Conservation (phyloP, 2,888 invertebrate species). For the Carcina quercana region DNA sequence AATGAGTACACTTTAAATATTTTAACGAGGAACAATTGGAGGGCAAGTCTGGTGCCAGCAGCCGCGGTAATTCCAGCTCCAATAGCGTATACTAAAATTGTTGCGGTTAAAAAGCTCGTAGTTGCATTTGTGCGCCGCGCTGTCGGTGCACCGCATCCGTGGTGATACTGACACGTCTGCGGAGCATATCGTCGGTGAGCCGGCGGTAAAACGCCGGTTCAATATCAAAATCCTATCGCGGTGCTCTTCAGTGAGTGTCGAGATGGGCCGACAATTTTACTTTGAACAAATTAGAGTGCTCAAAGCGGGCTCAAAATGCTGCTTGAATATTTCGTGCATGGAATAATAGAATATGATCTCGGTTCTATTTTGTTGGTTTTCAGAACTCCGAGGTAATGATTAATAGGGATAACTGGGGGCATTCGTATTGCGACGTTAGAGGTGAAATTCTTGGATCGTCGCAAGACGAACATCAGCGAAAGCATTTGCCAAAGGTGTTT, state of each 20-base stretch:
- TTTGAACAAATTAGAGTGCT: constrained; percentile 81
- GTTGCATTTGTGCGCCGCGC: constrained; percentile 63
- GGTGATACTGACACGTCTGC: constrained; percentile 38
- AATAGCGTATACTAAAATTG: constrained; percentile 81
- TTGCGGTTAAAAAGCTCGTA: constrained; percentile 80
- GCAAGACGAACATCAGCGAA: constrained; percentile 77
- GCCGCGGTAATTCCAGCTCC: constrained; percentile 83
- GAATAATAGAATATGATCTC: constrained; percentile 76
- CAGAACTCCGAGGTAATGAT: constrained; percentile 74
- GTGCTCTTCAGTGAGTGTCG: constrained; percentile 34
- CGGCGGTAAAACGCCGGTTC: constrained; percentile 31
- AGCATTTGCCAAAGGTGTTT: constrained; percentile 81
- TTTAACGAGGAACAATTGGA: constrained; percentile 77
- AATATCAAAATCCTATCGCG: constrained; percentile 32
- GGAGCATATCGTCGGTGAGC: constrained; percentile 38
- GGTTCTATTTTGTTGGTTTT: constrained; percentile 79
- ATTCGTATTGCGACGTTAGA: constrained; percentile 77
- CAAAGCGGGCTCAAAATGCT: constrained; percentile 69
- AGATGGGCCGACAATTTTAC: constrained; percentile 67
- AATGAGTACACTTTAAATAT: constrained; percentile 69
- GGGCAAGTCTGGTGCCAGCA: constrained; percentile 80
- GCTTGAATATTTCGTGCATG: constrained; percentile 70
- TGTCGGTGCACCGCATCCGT: constrained; percentile 57
- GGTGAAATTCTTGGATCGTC: constrained; percentile 79
- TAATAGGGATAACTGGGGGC: constrained; percentile 77